A percentile compares a stretch with the other conserved stretches of the same genome.
Evolutionary conservation across 2,113 vertebrate species (phyloP).

Genomic region (Amphiprion ocellaris): DNA sequence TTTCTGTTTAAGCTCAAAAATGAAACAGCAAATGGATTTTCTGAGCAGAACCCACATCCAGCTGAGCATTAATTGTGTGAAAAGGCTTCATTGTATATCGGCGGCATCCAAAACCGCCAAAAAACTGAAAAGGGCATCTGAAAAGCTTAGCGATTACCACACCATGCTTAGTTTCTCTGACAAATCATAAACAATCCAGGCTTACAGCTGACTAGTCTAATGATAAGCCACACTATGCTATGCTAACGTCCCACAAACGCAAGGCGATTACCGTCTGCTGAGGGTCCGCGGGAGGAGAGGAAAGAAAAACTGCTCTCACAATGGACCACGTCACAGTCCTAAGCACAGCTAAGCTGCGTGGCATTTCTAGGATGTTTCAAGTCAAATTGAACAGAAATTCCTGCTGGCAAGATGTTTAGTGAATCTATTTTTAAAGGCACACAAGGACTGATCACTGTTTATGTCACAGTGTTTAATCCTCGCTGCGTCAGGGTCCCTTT

Average conservation of each 20-base stretch:
- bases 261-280: conserved; percentile 44
- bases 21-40: conserved; percentile 22
- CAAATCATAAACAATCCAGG: conserved; percentile 53
- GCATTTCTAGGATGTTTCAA: conserved; percentile 57
- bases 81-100: conserved; percentile 50
- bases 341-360: conserved; percentile 40
- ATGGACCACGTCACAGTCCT: conserved; percentile 49
- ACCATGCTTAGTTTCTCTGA: conserved; percentile 33
- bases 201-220: conserved; percentile 28
- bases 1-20: conserved; percentile 6
- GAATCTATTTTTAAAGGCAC: conserved; percentile 68
- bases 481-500: conserved; percentile 29
- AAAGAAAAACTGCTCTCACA: conserved; percentile 27
- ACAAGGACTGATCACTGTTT: conserved; percentile 55
- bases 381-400: conserved; percentile 57
- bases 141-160: conserved; percentile 47
- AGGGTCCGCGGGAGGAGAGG: conserved; percentile 21
- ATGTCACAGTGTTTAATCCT: conserved; percentile 55
- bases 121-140: conserved; percentile 61
- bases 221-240: conserved; percentile 18
- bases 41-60: conserved; percentile 7
- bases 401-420: conserved; percentile 46
- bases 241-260: conserved; percentile 39
- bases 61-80: conserved; percentile 34
- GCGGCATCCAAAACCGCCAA: conserved; percentile 34